Conservation (phyloP, 2,797 vertebrate genomes). For the Eptatretus atami region DNA sequence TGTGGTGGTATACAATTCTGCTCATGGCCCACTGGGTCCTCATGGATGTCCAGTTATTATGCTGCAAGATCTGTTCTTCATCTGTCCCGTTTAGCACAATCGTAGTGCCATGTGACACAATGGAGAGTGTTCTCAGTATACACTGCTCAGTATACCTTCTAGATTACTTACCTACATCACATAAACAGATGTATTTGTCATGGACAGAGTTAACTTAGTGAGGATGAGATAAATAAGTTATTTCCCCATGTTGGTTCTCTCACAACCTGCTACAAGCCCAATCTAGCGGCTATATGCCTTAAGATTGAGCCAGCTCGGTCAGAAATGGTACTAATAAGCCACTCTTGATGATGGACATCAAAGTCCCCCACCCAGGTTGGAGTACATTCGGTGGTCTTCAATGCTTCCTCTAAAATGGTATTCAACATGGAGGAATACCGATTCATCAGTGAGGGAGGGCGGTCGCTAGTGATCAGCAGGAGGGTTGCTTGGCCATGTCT, state of each 20-base stretch:
- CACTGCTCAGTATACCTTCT: background rate
- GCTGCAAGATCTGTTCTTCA: background rate
- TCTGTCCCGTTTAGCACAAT: background rate
- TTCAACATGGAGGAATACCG: slow-evolving; percentile 1
- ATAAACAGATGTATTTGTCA: background rate
- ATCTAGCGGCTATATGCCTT: background rate
- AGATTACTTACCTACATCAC: background rate
- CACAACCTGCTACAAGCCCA: background rate
- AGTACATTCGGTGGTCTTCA: background rate
- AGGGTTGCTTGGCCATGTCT: slow-evolving; percentile 1
- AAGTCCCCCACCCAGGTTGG: background rate
- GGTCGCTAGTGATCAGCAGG: background rate
- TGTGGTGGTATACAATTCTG: background rate
- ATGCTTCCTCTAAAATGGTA: background rate
- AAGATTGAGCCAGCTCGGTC: background rate
- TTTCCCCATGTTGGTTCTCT: background rate
- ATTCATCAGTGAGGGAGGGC: background rate
- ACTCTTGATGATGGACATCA: background rate
- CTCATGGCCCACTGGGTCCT: background rate
- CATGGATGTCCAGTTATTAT: background rate
- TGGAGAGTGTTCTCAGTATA: background rate
- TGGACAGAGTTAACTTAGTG: background rate
- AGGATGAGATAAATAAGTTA: background rate
- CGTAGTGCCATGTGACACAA: background rate
- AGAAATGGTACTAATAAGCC: background rate